These are phyloP conservation scores for Enoplosus armatus DNA, from an alignment of 2,797 vertebrate genomes.

Conservation along the genomic window DNA sequence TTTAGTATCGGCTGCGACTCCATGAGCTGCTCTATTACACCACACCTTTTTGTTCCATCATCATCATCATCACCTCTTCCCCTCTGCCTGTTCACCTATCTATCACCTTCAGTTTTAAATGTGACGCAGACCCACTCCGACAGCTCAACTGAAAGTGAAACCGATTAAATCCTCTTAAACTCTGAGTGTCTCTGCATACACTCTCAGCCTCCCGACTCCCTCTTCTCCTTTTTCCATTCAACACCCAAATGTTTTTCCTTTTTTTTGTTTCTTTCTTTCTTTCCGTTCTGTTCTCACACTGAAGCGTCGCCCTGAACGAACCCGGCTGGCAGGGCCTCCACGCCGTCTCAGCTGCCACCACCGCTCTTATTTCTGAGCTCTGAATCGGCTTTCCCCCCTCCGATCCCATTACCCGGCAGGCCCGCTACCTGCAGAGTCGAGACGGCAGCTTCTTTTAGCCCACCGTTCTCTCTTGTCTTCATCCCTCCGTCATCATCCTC, in stretches of 20 bases:
- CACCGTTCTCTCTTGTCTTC: background rate
- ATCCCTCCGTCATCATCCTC: conserved; percentile 24
- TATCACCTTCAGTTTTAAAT: background rate
- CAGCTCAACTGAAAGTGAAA: conserved; percentile 23
- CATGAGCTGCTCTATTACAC: background rate
- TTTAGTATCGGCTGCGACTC: no score
- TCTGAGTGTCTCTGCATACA: background rate
- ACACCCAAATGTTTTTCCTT: background rate
- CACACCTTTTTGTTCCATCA: background rate
- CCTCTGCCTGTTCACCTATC: background rate
- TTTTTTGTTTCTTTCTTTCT: background rate
- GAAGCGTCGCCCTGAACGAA: conserved; percentile 31
- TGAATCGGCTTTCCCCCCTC: conserved; percentile 68
- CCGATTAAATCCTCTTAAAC: conserved; percentile 20
- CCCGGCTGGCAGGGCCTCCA: conserved; percentile 25
- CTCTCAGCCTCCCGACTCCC: background rate
- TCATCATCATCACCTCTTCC: background rate
- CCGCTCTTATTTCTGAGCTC: conserved; percentile 60
- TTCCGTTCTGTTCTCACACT: background rate
- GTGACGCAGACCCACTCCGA: background rate
- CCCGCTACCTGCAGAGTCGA: conserved; percentile 40
- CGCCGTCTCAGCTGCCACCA: conserved; percentile 48
- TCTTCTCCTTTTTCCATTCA: conserved; percentile 8
- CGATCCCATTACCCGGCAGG: conserved; percentile 61
- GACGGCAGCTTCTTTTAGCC: conserved; percentile 31